phyloP scores from a whole-genome alignment of 1,140 invertebrate genomes.

The Metaphire vulgaris region DNA sequence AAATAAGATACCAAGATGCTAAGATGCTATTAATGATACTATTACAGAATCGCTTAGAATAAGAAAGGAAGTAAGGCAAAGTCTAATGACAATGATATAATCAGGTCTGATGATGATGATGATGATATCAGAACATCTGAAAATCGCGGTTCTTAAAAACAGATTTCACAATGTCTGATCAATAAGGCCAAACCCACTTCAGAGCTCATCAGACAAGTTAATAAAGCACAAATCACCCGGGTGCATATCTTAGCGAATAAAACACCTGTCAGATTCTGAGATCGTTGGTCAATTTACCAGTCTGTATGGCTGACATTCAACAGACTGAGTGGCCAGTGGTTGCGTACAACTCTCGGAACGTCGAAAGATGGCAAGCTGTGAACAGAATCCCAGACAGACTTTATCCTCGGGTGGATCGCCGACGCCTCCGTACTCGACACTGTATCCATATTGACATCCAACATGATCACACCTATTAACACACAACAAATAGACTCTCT shows the following conservation, averaged over 20 bases:
- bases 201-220: too few species aligned
- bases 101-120: too few species aligned
- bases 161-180: too few species aligned
- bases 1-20: neutral
- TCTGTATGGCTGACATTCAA: neutral
- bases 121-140: too few species aligned
- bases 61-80: too few species aligned
- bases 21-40: neutral
- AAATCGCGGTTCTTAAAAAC: too few species aligned
- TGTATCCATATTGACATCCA: conserved; percentile 35
- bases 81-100: too few species aligned
- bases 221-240: too few species aligned
- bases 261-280: neutral
- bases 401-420: conserved; percentile 37
- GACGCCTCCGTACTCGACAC: conserved; percentile 39
- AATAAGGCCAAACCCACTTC: too few species aligned
- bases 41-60: neutral
- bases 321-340: neutral
- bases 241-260: neutral
- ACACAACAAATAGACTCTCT: too few species aligned
- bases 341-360: neutral
- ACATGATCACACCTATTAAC: conserved; percentile 38
- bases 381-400: conserved; percentile 38
- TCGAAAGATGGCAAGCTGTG: conserved; percentile 42
- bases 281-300: neutral